Percentiles rank a stretch among this genome's conserved stretches.
phyloP scores from a whole-genome alignment of 1,140 invertebrate genomes.

The Calosoma granatense region DNA sequence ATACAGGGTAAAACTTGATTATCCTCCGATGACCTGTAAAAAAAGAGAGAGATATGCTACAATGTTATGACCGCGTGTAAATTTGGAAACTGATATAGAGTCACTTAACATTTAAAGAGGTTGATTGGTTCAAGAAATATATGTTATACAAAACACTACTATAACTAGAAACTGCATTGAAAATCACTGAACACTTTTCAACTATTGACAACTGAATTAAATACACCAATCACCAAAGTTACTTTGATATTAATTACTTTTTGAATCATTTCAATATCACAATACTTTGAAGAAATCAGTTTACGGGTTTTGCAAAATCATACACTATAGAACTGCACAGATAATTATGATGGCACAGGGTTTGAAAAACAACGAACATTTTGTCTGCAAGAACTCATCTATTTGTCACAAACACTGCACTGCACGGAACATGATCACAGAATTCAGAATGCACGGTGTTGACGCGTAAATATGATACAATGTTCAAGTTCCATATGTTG shows the following conservation, averaged over 20 bases:
- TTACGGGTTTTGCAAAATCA: background rate
- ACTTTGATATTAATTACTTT: background rate
- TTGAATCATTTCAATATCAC: background rate
- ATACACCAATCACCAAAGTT: background rate
- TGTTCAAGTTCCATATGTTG: too few relatives aligned
- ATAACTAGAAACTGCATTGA: background rate
- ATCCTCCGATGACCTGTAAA: background rate
- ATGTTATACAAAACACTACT: background rate
- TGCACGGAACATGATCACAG: background rate
- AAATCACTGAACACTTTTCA: background rate
- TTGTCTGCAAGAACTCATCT: conserved; percentile 8
- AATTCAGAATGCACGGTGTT: too few relatives aligned
- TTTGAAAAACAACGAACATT: background rate
- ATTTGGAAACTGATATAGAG: background rate
- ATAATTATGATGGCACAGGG: conserved; percentile 1
- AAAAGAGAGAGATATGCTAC: background rate
- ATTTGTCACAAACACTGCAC: conserved; percentile 8
- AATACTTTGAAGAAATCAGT: too few relatives aligned
- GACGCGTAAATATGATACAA: too few relatives aligned
- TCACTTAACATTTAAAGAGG: background rate
- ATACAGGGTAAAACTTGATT: background rate
- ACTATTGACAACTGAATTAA: background rate
- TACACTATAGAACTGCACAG: background rate
- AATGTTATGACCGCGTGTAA: background rate
- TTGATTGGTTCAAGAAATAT: background rate